These are phyloP conservation scores for Drosophila bocqueti DNA, from an alignment of 1,140 invertebrate genomes.

Conservation along the genomic window DNA sequence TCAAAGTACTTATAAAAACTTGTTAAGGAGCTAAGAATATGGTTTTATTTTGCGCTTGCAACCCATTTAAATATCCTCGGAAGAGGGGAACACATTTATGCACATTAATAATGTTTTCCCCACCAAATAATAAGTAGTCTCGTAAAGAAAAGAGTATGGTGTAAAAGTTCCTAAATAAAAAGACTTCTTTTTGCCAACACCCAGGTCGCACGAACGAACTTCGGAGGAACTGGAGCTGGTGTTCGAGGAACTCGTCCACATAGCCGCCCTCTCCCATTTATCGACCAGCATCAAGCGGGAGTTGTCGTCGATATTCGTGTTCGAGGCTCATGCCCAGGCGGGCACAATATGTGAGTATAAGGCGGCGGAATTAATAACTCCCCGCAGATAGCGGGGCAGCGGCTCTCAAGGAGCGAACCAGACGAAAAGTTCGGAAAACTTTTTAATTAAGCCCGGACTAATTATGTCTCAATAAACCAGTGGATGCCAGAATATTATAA, in stretches of 20 bases:
- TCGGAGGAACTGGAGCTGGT: conserved; percentile 93
- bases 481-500: conserved; percentile 11
- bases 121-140: not conserved
- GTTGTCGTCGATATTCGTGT: conserved; percentile 92
- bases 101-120: not conserved
- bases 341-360: conserved; percentile 91
- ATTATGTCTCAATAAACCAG: conserved; percentile 59
- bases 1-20: not conserved
- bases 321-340: conserved; percentile 92
- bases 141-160: too few relatives aligned
- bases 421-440: conserved; percentile 37
- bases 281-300: conserved; percentile 94
- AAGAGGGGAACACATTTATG: not conserved
- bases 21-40: not conserved
- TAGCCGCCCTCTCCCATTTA: conserved; percentile 92
- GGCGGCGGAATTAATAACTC: conserved; percentile 20
- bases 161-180: not conserved
- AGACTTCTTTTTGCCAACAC: not conserved
- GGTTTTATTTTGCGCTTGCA: not conserved
- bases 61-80: not conserved
- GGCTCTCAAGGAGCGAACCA: conserved; percentile 2
- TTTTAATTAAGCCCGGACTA: conserved; percentile 58
- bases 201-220: conserved; percentile 90
- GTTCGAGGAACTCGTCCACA: conserved; percentile 93
- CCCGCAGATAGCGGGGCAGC: conserved; percentile 9